Evolutionary conservation across 2,113 vertebrate species (phyloP).

Genomic region (Nannospalax galili): DNA sequence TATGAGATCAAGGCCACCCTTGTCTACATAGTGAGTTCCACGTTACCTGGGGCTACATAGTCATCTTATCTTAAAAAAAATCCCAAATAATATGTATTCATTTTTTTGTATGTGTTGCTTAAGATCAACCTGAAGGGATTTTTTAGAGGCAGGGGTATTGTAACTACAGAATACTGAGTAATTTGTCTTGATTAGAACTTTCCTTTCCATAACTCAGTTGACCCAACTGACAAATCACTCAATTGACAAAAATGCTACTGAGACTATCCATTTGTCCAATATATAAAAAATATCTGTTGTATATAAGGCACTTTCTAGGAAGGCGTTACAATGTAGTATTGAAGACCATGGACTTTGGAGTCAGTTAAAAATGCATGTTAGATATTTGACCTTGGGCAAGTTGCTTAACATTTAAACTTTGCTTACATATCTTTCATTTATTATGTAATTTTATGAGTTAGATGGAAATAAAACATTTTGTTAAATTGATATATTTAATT

Average conservation of each 20-base stretch:
- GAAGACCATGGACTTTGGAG: background rate
- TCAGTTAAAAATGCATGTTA: background rate
- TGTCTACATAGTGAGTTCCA: no score
- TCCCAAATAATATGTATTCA: no score
- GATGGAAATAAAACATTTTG: slow-evolving; percentile 1
- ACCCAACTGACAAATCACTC: background rate
- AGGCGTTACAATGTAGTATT: background rate
- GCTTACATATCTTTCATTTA: background rate
- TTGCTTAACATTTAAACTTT: slow-evolving; percentile 34
- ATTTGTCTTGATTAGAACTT: background rate
- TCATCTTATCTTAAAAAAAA: no score
- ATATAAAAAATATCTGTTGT: background rate
- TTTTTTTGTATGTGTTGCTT: background rate
- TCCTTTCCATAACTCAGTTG: background rate
- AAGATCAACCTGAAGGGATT: background rate
- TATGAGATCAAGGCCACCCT: no score
- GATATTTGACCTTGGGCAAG: background rate
- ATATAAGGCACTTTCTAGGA: slow-evolving; percentile 2
- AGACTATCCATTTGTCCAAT: background rate
- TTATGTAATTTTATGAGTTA: background rate
- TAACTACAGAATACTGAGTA: background rate
- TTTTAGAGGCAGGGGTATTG: background rate
- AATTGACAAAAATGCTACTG: background rate
- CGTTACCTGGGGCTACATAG: no score
- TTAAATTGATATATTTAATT: slow-evolving; percentile 10